Evolutionary conservation across 2,888 invertebrate genomes (phyloP).

Genomic region (Himalopsyche anomala): DNA sequence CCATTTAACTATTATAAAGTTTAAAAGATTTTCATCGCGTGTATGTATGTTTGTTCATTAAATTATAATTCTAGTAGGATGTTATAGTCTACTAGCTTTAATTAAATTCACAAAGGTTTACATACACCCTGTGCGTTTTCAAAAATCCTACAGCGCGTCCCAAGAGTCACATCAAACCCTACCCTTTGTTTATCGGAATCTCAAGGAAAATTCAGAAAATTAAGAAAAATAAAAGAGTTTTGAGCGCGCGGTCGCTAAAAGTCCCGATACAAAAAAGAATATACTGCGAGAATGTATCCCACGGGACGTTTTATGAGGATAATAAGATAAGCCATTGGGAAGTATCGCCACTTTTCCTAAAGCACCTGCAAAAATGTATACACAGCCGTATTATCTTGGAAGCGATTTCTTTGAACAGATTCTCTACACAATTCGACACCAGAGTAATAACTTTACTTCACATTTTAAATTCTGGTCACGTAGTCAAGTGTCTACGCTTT

Average conservation of each 20-base stretch:
- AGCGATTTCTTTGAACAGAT: slow-evolving; percentile 11
- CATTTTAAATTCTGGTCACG: no score
- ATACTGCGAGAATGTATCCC: slow-evolving; percentile 26
- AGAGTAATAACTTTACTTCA: no score
- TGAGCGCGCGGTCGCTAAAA: slow-evolving; percentile 22
- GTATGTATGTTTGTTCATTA: no score
- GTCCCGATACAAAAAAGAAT: slow-evolving; percentile 30
- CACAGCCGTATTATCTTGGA: slow-evolving; percentile 34
- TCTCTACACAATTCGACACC: slow-evolving; percentile 19
- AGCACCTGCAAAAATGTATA: slow-evolving; percentile 26
- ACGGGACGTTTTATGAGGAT: slow-evolving; percentile 17
- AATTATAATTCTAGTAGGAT: neutral
- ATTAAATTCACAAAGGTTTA: neutral
- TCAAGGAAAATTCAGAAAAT: slow-evolving; percentile 34
- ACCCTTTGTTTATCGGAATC: slow-evolving; percentile 34
- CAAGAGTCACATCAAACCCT: neutral
- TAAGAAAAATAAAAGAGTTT: slow-evolving; percentile 29
- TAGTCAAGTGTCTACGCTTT: no score
- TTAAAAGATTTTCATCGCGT: no score
- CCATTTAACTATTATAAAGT: no score
- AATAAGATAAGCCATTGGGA: slow-evolving; percentile 34
- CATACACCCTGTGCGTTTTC: slow-evolving; percentile 7
- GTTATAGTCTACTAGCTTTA: neutral
- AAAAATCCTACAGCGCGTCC: slow-evolving; percentile 13
- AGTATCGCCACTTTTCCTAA: slow-evolving; percentile 30